phyloP scores from a whole-genome alignment of 1,140 invertebrate genomes.

The Campoletis sonorensis region DNA sequence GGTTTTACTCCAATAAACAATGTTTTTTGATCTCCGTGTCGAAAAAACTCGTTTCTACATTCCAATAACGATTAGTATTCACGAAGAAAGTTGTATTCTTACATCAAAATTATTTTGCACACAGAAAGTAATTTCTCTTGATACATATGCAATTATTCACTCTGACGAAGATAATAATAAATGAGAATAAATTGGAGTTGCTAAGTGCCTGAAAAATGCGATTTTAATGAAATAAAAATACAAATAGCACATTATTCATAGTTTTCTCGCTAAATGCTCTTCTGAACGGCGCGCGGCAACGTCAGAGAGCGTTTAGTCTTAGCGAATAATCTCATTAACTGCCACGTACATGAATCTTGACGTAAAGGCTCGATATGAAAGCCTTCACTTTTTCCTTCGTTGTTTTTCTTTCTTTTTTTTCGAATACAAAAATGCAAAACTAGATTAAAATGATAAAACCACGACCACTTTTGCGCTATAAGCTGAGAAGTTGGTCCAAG shows the following conservation, averaged over 20 bases:
- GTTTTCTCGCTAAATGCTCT: neutral
- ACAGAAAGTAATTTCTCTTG: too few species aligned
- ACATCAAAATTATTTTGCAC: too few species aligned
- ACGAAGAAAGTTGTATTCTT: too few species aligned
- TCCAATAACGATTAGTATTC: too few species aligned
- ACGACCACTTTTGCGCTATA: neutral
- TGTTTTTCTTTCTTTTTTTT: neutral
- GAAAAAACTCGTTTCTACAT: neutral
- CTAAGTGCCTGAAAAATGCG: too few species aligned
- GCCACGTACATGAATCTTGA: neutral
- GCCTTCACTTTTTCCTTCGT: neutral
- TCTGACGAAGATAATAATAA: too few species aligned
- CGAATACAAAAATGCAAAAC: neutral
- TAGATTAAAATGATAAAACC: conserved; percentile 1
- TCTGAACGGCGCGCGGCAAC: neutral
- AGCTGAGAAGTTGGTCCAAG: neutral
- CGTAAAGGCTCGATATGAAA: neutral
- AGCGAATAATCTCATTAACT: conserved; percentile 3
- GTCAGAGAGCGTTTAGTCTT: neutral
- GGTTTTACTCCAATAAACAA: too few species aligned
- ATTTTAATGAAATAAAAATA: neutral
- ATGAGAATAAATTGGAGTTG: too few species aligned
- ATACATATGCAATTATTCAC: too few species aligned
- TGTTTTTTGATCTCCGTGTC: too few species aligned
- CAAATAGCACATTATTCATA: neutral